Base-by-base conservation (phyloP, 2,888 invertebrate genomes). In the Tiliacea aurago region DNA sequence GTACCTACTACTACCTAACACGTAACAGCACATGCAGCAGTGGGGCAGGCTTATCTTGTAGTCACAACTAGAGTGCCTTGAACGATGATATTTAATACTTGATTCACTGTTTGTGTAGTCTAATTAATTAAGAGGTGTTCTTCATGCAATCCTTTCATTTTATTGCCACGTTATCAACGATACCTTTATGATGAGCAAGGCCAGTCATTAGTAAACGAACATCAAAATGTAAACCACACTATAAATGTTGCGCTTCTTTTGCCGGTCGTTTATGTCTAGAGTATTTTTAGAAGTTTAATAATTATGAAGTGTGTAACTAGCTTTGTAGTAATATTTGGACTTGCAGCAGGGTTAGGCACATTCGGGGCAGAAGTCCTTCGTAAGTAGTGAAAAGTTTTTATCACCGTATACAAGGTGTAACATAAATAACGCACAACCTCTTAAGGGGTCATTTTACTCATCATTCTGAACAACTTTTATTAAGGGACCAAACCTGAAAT, bases 311-410 rank as follows among this genome's bases (percentile, higher is more conserved):
- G 61, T 23, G 28, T 67, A 10, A 59, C 55, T 53, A 78, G 58
- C 59, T 53, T 85, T 20, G 6, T 73, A 55, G 28, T 84, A 37
- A 45, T 78, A 65, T 51, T 68, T 59, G 58, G 68, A n/a, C 23
- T 85, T n/a, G 62, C 70, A 51, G 23, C 55, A 37, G 64, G 62
- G 18, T 41, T 59, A 10, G 49, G 23, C 58, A 49, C 59, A 33
- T 56, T 66, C 43, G 78, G 76, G 9, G 67, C 76, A 65, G 83
- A 89, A 71, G 80, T 84, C 1, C 63, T 58, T 58, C 81, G 88
- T 89, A 78, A 88, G 89, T 86, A 69, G 15, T 55, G 20, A 18
- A 20, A n/a, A 53, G 10, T 13, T 65, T 33, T 45, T 28, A 11
- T 64, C 47, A 45, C 2, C 7, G 41, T 5, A 7, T 45, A 37